Evolutionary conservation across 2,113 vertebrate species (phyloP).

Genomic region (Actenoides lindsayi): DNA sequence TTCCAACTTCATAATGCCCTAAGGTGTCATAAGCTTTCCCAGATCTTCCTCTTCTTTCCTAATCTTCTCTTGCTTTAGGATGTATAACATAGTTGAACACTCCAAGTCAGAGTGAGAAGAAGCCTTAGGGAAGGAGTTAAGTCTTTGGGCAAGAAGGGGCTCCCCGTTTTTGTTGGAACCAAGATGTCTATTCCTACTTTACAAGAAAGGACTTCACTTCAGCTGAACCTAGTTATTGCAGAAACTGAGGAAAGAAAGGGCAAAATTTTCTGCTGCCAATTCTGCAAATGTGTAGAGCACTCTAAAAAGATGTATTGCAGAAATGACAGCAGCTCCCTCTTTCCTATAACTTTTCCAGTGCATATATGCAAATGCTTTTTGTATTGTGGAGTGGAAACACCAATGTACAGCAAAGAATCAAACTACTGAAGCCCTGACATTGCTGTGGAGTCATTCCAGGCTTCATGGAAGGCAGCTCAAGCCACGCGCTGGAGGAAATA

Average conservation of each 20-base stretch:
- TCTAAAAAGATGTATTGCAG: not conserved
- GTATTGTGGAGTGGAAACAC: not conserved
- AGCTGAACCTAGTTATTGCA: not conserved
- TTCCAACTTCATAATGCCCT: not conserved
- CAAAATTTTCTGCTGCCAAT: not conserved
- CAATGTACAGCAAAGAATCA: not conserved
- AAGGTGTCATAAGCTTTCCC: not conserved
- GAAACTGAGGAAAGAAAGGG: not conserved
- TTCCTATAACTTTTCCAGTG: not conserved
- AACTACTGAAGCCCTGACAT: not conserved
- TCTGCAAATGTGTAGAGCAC: rapidly evolving
- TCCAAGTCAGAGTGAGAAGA: not conserved
- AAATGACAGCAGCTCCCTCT: not conserved
- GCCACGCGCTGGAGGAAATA: not conserved
- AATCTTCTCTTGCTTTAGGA: not conserved
- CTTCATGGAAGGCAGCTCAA: not conserved
- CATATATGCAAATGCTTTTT: not conserved
- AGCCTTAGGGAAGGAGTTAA: not conserved
- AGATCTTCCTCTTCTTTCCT: not conserved
- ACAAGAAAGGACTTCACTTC: not conserved
- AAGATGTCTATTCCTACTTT: not conserved
- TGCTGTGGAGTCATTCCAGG: not conserved
- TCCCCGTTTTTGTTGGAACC: not conserved
- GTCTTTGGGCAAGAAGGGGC: not conserved
- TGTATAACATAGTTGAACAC: not conserved